Evolutionary conservation across 2,113 vertebrate genomes (phyloP).

Genomic region (Ptyas mucosa): DNA sequence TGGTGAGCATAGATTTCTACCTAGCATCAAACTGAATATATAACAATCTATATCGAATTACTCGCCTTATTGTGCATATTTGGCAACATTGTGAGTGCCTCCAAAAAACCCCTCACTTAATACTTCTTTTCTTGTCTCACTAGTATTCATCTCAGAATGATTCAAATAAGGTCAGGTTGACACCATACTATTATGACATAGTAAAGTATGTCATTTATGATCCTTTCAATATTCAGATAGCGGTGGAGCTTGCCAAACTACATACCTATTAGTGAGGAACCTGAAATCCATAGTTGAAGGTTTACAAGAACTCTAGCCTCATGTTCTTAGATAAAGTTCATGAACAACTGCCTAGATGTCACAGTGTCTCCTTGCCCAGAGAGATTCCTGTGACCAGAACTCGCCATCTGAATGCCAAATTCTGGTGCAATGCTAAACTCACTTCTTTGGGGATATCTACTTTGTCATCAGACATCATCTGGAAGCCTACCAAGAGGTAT

Average conservation of each 20-base stretch:
- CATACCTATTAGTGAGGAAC: background rate
- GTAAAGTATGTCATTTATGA: background rate
- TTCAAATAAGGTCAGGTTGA: background rate
- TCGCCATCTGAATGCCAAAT: background rate
- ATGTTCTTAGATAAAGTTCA: background rate
- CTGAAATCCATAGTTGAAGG: background rate
- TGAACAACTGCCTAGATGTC: background rate
- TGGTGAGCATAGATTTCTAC: background rate
- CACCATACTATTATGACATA: slow-evolving; percentile 21
- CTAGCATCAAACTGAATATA: background rate
- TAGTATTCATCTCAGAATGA: background rate
- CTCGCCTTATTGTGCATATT: slow-evolving; percentile 19
- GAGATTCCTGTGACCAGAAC: too few species aligned
- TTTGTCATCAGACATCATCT: background rate
- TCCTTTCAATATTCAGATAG: background rate
- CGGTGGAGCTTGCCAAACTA: background rate
- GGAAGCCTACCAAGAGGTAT: too few species aligned
- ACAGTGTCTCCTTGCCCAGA: too few species aligned
- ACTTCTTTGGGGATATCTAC: background rate
- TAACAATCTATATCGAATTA: background rate
- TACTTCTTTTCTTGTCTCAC: background rate
- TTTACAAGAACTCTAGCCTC: background rate
- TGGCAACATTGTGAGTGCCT: background rate
- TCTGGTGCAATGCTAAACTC: background rate
- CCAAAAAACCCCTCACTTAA: background rate